These are phyloP conservation scores for Leptoclinus maculatus DNA, from an alignment of 2,797 vertebrate genomes.

Conservation along the genomic window DNA sequence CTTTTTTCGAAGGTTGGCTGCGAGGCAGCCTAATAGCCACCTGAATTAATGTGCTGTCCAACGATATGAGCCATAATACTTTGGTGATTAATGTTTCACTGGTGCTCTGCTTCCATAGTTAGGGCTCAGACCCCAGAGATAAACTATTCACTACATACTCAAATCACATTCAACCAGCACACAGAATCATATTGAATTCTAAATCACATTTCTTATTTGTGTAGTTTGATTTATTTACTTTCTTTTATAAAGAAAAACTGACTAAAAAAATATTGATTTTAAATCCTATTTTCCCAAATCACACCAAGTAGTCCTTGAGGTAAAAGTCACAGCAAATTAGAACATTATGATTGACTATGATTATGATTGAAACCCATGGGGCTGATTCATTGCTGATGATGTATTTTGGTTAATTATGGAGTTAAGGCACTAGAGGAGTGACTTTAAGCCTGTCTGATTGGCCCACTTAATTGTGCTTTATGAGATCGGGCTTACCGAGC, in stretches of 20 bases:
- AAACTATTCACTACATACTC: conserved; percentile 77
- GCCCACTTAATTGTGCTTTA: conserved; percentile 88
- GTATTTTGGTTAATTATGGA: conserved; percentile 88
- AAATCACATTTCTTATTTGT: conserved; percentile 46
- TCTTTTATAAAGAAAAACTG: conserved; percentile 20
- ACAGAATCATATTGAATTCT: conserved; percentile 47
- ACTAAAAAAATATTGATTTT: conserved; percentile 65
- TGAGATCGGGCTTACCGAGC: conserved; percentile 79
- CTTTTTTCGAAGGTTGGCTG: conserved; percentile 77
- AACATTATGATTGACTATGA: conserved; percentile 79
- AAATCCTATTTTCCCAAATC: conserved; percentile 74
- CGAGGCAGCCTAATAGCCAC: conserved; percentile 81
- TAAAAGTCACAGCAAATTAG: conserved; percentile 83
- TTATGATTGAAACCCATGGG: conserved; percentile 80
- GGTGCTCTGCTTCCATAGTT: conserved; percentile 77
- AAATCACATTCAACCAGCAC: conserved; percentile 61
- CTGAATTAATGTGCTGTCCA: conserved; percentile 86
- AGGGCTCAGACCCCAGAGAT: conserved; percentile 79
- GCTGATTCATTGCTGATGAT: conserved; percentile 83
- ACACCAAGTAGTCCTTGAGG: conserved; percentile 77
- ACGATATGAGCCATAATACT: conserved; percentile 83
- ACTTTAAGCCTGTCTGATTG: conserved; percentile 88
- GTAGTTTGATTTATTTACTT: background rate
- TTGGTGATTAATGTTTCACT: conserved; percentile 84
- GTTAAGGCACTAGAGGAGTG: conserved; percentile 82